Evolutionary conservation across 2,888 invertebrate genomes (phyloP).

Genomic region (Zaprionus lineosus): DNA sequence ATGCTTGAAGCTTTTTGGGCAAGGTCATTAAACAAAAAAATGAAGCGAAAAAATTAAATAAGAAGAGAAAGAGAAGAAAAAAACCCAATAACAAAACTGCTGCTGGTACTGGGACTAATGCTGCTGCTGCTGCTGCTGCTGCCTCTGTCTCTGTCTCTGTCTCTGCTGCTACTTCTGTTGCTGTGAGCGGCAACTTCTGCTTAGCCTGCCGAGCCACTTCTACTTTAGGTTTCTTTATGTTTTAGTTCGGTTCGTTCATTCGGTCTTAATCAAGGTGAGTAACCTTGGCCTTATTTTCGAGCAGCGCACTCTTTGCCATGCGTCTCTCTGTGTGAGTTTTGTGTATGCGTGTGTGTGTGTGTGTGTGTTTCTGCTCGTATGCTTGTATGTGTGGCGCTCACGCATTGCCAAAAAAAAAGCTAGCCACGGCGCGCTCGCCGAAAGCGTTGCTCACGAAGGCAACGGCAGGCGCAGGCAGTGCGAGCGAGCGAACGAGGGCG

Average conservation of each 20-base stretch:
- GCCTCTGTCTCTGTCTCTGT: no score
- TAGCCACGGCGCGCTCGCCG: constrained; percentile 50
- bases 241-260: constrained; percentile 66
- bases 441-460: constrained; percentile 54
- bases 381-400: constrained; percentile 46
- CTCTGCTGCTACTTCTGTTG: constrained; percentile 7
- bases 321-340: constrained; percentile 11
- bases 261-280: constrained; percentile 82
- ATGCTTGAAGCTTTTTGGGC: constrained; percentile 79
- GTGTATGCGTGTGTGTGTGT: constrained; percentile 10
- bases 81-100: no score
- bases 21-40: constrained; percentile 75
- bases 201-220: constrained; percentile 43
- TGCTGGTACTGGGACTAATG: no score
- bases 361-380: constrained; percentile 17
- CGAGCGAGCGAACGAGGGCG: constrained; percentile 25
- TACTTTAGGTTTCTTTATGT: constrained; percentile 53
- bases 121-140: constrained; percentile 14
- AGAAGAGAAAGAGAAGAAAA: constrained; percentile 40
- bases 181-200: constrained; percentile 46
- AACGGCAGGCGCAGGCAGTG: constrained; percentile 32
- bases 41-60: constrained; percentile 14
- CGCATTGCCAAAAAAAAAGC: constrained; percentile 67
- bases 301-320: constrained; percentile 68
- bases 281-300: constrained; percentile 82